These are phyloP conservation scores for Mobula birostris DNA, from an alignment of 2,113 vertebrate species.

Conservation along the genomic window DNA sequence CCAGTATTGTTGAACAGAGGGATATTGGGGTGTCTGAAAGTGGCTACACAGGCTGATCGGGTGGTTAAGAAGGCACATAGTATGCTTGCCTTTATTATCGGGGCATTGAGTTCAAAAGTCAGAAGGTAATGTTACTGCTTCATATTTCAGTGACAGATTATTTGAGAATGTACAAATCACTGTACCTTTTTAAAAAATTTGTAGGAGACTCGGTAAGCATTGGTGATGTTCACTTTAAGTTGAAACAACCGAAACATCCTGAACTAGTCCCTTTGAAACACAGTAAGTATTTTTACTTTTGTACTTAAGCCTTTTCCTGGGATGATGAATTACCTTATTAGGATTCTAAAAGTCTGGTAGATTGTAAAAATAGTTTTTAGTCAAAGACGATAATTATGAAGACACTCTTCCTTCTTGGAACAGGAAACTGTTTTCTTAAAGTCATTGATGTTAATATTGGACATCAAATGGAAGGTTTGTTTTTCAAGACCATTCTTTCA, in stretches of 20 bases:
- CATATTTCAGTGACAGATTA: neutral
- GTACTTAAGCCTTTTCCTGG: neutral
- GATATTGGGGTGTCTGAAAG: no score
- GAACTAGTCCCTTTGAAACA: conserved; percentile 89
- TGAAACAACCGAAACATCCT: conserved; percentile 78
- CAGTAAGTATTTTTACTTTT: conserved; percentile 60
- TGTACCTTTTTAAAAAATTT: conserved; percentile 42
- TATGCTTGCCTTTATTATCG: no score
- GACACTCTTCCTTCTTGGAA: neutral
- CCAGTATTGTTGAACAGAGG: no score
- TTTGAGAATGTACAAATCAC: neutral
- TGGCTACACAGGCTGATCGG: no score
- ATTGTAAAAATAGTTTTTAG: neutral
- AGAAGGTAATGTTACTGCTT: no score
- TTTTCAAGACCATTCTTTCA: neutral
- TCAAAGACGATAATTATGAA: neutral
- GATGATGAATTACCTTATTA: neutral
- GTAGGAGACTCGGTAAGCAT: conserved; percentile 84
- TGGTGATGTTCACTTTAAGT: conserved; percentile 79
- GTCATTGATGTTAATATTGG: neutral
- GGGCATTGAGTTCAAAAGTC: no score
- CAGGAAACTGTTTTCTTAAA: neutral
- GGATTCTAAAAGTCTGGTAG: neutral
- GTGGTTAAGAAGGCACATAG: no score
- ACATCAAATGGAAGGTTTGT: neutral